phyloP scores from a whole-genome alignment of 2,113 vertebrate species.

The Rhea americana region DNA sequence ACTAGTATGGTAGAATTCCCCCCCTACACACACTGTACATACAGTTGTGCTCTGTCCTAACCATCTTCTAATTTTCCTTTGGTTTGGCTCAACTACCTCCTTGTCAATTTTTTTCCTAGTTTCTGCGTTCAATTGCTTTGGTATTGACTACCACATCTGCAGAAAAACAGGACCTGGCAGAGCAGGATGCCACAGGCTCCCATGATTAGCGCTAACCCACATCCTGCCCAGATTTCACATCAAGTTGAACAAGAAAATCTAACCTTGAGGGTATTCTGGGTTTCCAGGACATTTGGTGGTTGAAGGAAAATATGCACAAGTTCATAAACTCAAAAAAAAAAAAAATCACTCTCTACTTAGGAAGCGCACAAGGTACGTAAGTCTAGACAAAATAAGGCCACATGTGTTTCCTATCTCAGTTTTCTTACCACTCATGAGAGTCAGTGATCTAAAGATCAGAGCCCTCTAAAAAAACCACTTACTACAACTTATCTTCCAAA shows the following conservation, averaged over 20 bases:
- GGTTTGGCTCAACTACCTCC: not conserved
- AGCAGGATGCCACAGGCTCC: not conserved
- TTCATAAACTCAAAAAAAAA: no score
- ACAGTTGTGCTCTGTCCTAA: not conserved
- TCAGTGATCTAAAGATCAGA: not conserved
- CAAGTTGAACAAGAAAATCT: not conserved
- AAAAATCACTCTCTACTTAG: not conserved
- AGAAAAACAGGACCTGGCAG: slow-evolving; percentile 12
- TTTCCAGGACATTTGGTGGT: not conserved
- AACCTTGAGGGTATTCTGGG: not conserved
- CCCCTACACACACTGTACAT: not conserved
- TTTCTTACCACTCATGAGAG: not conserved
- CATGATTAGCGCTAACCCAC: not conserved
- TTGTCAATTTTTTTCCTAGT: not conserved
- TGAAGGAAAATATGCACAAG: slow-evolving; percentile 21
- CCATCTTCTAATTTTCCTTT: not conserved
- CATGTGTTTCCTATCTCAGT: not conserved
- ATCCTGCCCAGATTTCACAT: slow-evolving; percentile 17
- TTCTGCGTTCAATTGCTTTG: not conserved
- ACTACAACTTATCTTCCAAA: not conserved
- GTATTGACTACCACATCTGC: not conserved
- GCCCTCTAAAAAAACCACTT: not conserved
- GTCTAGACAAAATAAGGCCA: slow-evolving; percentile 9
- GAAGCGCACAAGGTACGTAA: not conserved
- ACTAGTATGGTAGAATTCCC: not conserved